These are phyloP conservation scores for Gymnorhina tibicen DNA, from an alignment of 2,113 vertebrate genomes.

Conservation along the genomic window DNA sequence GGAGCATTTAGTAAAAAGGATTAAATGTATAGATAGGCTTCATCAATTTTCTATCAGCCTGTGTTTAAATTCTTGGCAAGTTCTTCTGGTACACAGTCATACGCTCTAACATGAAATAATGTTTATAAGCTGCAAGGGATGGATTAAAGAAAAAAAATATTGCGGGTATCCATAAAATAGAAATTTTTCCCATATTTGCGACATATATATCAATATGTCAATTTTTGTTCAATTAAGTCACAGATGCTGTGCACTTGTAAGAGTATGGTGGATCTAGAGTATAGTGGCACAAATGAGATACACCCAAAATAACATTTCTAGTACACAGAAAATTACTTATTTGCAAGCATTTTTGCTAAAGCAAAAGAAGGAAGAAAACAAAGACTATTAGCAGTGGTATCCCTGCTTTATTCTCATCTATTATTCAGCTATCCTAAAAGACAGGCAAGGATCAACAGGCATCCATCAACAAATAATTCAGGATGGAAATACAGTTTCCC, in stretches of 20 bases:
- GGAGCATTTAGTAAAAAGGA: not conserved
- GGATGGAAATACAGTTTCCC: not conserved
- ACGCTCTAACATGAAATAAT: not conserved
- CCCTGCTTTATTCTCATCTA: not conserved
- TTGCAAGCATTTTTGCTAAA: not conserved
- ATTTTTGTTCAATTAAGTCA: conserved; percentile 54
- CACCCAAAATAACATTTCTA: not conserved
- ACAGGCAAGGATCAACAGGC: not conserved
- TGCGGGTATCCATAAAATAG: not conserved
- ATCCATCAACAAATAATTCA: not conserved
- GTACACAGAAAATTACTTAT: not conserved
- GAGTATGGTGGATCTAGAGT: not conserved
- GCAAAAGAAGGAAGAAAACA: not conserved
- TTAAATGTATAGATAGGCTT: not conserved
- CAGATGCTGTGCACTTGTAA: conserved; percentile 52
- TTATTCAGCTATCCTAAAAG: not conserved
- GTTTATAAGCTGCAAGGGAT: not conserved
- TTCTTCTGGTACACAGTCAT: not conserved
- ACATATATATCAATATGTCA: not conserved
- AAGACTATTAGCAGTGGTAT: not conserved
- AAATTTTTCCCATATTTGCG: not conserved
- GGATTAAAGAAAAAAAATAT: not conserved
- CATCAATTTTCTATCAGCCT: not conserved
- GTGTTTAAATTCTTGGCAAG: not conserved
- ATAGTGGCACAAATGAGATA: not conserved